Conservation (phyloP, 2,888 invertebrate species). For the Cepaea hortensis region DNA sequence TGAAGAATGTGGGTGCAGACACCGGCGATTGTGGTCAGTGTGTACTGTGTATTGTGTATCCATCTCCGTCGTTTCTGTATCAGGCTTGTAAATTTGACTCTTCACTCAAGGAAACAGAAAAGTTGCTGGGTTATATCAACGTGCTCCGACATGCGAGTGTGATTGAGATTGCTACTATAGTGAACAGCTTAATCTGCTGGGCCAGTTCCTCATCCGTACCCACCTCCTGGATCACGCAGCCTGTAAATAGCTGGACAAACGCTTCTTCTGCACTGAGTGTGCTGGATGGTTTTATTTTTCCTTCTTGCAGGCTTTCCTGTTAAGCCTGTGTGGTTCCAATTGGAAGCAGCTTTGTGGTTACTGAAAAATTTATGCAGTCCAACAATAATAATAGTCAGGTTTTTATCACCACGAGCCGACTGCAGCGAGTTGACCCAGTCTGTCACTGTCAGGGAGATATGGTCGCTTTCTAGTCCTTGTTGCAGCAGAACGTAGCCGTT, state of each 20-base stretch:
- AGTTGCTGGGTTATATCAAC: slow-evolving; percentile 83
- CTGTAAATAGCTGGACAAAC: slow-evolving; percentile 75
- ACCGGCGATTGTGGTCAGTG: too few relatives aligned
- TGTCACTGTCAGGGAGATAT: slow-evolving; percentile 57
- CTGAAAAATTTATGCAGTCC: slow-evolving; percentile 71
- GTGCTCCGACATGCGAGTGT: too few relatives aligned
- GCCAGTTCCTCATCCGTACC: slow-evolving; percentile 82
- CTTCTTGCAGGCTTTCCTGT: too few relatives aligned
- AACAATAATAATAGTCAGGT: slow-evolving; percentile 64
- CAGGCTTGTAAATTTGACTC: slow-evolving; percentile 78
- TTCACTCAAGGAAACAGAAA: slow-evolving; percentile 78
- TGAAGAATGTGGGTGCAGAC: slow-evolving; percentile 87
- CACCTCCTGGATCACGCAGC: slow-evolving; percentile 79
- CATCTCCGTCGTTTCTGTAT: slow-evolving; percentile 80
- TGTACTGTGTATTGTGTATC: slow-evolving; percentile 84
- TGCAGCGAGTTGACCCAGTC: slow-evolving; percentile 61
- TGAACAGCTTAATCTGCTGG: slow-evolving; percentile 82
- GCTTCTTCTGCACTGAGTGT: too few relatives aligned
- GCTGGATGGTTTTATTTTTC: too few relatives aligned
- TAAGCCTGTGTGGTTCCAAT: too few relatives aligned
- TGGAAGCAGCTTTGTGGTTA: too few relatives aligned
- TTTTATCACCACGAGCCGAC: slow-evolving; percentile 53
- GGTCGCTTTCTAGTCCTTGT: slow-evolving; percentile 47
- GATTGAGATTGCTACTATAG: slow-evolving; percentile 90
- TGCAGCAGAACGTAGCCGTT: slow-evolving; percentile 59